Base-by-base conservation (phyloP, 2,113 vertebrate species). In the Leucopsar rothschildi region DNA sequence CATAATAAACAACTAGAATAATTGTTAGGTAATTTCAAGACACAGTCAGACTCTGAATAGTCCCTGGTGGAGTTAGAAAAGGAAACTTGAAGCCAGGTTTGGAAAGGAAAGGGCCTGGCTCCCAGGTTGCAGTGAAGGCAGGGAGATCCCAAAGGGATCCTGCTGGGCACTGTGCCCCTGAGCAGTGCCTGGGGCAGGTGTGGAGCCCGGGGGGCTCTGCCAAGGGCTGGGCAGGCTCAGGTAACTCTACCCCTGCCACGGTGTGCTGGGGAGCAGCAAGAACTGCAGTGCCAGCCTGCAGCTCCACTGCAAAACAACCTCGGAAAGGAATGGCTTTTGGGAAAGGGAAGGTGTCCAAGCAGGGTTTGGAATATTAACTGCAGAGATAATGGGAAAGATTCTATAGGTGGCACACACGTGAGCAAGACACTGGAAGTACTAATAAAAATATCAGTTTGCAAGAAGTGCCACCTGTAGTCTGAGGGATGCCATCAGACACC, bases 221-320 rank as follows among this genome's bases (percentile, higher is more conserved):
- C 77, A 40, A 63, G 52, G 29, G 9, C 4, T 2, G 10, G 72
- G 60, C 4, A 52, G 57, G 37, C 27, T 10, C 12, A 8, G n/a
- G 33, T 29, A 44, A 42, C 82, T 8, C 49, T 21, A 2, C 23
- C 24, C 1, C 0, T 35, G 72, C 40, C 20, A 0, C 1, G 33
- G 25, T 22, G 39, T 0, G 4, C 39, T 2, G 23, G 7, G 72
- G 2, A 35, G 21, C 59, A 53, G 73, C 14, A 15, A 13, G 21
- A 40, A 5, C 12, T 29, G 28, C 19, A 82, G 27, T 2, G 11
- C 15, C 61, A 71, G 65, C 60, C 45, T 25, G 17, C 2, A 64
- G 33, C 39, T 66, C 47, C 0, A 2, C 49, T 39, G 11, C 33
- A 18, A 3, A 2, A 3, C 1, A 1, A 3, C 23, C 9, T 9